Percentiles rank a stretch among this genome's conserved stretches.
phyloP scores from a whole-genome alignment of 2,797 vertebrate species.

The Oreonectes daqikongensis region DNA sequence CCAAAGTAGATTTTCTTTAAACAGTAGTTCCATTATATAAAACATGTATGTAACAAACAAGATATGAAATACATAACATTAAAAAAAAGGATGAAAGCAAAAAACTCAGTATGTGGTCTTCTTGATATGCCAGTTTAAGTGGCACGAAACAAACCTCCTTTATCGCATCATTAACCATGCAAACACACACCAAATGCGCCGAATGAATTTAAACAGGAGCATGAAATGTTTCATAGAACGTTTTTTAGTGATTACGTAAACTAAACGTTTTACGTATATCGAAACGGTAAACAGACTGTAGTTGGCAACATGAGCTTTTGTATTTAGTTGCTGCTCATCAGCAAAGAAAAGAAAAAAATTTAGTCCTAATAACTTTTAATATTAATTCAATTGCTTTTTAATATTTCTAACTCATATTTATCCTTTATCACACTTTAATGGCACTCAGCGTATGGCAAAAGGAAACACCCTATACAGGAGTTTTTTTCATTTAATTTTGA shows the following conservation, averaged over 20 bases:
- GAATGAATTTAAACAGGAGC: conserved; percentile 2
- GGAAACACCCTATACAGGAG: no score
- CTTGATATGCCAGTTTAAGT: conserved; percentile 37
- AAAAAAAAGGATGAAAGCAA: conserved; percentile 36
- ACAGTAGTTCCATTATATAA: conserved; percentile 60
- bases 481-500: background rate
- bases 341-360: no score
- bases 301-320: background rate
- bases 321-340: background rate
- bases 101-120: conserved; percentile 27
- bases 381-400: no score
- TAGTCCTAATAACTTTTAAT: no score
- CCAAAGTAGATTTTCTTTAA: conserved; percentile 52
- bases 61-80: conserved; percentile 43
- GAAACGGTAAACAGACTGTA: background rate
- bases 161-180: conserved; percentile 61
- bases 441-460: no score
- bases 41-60: conserved; percentile 44
- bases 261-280: background rate
- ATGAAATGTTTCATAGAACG: background rate
- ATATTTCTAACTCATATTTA: background rate
- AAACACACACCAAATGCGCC: conserved; percentile 11
- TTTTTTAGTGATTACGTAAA: background rate
- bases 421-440: background rate
- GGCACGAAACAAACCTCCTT: conserved; percentile 62